Evolutionary conservation across 92 coral and sea anemone species (phyloP).

Genomic region (Pocillopora meandrina): DNA sequence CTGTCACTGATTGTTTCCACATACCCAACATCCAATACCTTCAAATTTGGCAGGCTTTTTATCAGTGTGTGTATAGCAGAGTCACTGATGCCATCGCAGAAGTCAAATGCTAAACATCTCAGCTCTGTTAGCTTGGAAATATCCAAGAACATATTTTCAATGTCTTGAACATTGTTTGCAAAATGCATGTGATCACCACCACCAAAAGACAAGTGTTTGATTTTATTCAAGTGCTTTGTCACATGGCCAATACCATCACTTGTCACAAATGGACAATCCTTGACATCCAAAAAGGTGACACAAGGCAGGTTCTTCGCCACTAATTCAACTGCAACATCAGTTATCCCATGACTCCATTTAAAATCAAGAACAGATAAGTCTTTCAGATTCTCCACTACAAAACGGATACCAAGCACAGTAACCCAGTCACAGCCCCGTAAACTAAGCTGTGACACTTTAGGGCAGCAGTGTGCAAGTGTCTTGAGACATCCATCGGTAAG

Average conservation of each 20-base stretch:
- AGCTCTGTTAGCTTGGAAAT: conserved; percentile 74
- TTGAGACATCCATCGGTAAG: conserved; percentile 78
- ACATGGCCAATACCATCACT: conserved; percentile 74
- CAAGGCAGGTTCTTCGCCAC: conserved; percentile 77
- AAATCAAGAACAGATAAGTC: conserved; percentile 73
- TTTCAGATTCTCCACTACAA: conserved; percentile 73
- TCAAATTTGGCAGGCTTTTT: conserved; percentile 72
- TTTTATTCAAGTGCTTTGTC: conserved; percentile 70
- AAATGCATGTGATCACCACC: conserved; percentile 84
- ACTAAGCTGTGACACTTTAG: conserved; percentile 65
- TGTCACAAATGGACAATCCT: conserved; percentile 85
- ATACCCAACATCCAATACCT: conserved; percentile 79
- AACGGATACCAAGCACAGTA: conserved; percentile 66
- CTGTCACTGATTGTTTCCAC: conserved; percentile 79
- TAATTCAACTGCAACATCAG: conserved; percentile 67
- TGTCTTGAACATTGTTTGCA: conserved; percentile 64
- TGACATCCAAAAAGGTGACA: conserved; percentile 72
- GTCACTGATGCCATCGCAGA: conserved; percentile 79
- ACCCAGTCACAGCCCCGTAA: conserved; percentile 95
- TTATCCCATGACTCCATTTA: conserved; percentile 84
- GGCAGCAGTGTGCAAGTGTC: conserved; percentile 66
- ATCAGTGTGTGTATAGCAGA: conserved; percentile 67
- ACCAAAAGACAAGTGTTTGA: conserved; percentile 83
- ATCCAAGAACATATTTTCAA: conserved; percentile 76
- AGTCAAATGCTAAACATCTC: conserved; percentile 74